Evolutionary conservation across 2,797 vertebrate genomes (phyloP).

Genomic region (Sciurus vulgaris): DNA sequence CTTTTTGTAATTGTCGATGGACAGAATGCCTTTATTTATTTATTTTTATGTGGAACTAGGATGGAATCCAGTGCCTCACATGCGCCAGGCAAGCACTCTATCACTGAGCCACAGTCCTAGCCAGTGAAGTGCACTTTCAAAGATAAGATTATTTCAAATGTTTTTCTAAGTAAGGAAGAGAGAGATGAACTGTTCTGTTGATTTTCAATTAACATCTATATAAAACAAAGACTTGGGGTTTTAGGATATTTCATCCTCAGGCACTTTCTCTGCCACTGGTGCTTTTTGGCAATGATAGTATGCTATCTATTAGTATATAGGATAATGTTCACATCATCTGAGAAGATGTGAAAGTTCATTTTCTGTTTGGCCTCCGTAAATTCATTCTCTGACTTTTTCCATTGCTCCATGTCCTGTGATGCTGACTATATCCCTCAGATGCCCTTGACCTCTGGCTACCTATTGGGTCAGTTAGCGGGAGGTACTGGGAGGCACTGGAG

Average conservation of each 20-base stretch:
- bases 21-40: too few species aligned
- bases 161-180: conserved; percentile 5
- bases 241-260: conserved; percentile 19
- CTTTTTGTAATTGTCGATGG: too few species aligned
- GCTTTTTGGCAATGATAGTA: neutral
- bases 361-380: neutral
- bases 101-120: too few species aligned
- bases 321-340: neutral
- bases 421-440: neutral
- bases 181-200: neutral
- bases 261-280: neutral
- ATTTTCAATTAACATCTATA: neutral
- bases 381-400: neutral
- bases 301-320: neutral
- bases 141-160: conserved; percentile 33
- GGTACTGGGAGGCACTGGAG: neutral
- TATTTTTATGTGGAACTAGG: too few species aligned
- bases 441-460: neutral
- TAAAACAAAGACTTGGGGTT: neutral
- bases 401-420: neutral
- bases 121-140: neutral
- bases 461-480: neutral
- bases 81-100: too few species aligned
- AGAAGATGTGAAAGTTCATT: neutral
- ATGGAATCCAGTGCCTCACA: too few species aligned